These are phyloP conservation scores for Eustalomyia histrio DNA, from an alignment of 2,888 invertebrate species.

Conservation along the genomic window DNA sequence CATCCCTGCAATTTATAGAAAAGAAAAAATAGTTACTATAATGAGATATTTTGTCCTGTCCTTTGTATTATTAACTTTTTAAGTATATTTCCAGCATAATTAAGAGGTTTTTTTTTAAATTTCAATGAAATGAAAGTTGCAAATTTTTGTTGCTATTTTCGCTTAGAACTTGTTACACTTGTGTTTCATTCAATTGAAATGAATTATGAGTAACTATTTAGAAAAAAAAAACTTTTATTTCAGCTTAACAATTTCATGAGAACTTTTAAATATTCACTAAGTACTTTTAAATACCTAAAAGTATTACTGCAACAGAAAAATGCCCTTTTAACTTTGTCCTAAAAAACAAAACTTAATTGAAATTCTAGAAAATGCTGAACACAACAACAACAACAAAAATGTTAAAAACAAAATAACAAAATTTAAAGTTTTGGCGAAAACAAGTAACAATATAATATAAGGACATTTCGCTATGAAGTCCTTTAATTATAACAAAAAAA, in stretches of 20 bases:
- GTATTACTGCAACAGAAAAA: constrained; percentile 17
- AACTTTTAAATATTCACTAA: constrained; percentile 46
- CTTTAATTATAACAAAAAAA: neutral
- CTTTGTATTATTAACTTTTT: too few relatives aligned
- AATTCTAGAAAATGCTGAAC: neutral
- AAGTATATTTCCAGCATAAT: too few relatives aligned
- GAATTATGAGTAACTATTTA: constrained; percentile 15
- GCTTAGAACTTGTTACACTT: too few relatives aligned
- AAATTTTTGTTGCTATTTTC: too few relatives aligned
- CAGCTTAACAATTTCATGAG: constrained; percentile 38
- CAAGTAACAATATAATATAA: neutral
- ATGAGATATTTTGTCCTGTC: too few relatives aligned
- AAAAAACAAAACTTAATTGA: constrained; percentile 22
- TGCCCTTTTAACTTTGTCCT: constrained; percentile 41
- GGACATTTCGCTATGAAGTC: neutral
- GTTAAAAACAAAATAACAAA: neutral
- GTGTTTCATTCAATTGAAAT: neutral
- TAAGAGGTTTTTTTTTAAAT: too few relatives aligned
- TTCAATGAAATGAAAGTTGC: too few relatives aligned
- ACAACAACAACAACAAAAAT: too few relatives aligned
- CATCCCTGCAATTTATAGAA: too few relatives aligned
- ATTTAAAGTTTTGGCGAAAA: neutral
- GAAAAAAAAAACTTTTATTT: constrained; percentile 38
- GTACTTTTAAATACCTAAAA: constrained; percentile 43
- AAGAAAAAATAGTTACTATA: too few relatives aligned